Percentiles rank a stretch among this genome's conserved stretches.
Evolutionary conservation across 2,797 vertebrate species (phyloP).

Genomic region (Pempheris klunzingeri): DNA sequence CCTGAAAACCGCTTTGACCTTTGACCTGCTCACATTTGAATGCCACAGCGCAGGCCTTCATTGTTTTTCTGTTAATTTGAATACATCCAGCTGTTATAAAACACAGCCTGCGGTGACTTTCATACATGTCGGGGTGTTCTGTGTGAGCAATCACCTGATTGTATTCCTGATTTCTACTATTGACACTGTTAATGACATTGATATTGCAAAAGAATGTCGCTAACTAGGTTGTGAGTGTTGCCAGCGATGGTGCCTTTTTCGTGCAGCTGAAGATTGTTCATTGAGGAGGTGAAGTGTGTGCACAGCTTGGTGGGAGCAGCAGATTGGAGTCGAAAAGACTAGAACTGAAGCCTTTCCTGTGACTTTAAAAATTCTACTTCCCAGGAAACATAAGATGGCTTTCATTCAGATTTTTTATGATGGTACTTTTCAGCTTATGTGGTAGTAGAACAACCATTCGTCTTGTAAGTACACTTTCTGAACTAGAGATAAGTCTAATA

Average conservation of each 20-base stretch:
- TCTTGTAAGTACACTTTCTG: background rate
- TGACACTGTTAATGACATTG: background rate
- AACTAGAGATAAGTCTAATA: background rate
- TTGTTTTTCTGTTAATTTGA: constrained; percentile 28
- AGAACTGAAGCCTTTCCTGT: background rate
- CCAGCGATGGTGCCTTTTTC: background rate
- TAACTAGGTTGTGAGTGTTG: constrained; percentile 16
- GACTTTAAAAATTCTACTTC: background rate
- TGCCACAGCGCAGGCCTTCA: background rate
- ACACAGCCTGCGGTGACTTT: background rate
- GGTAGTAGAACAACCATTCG: background rate
- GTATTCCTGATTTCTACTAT: constrained; percentile 7
- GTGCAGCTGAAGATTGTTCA: background rate
- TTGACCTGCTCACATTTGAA: constrained; percentile 64
- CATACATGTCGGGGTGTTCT: background rate
- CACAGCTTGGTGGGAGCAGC: background rate
- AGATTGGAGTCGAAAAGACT: background rate
- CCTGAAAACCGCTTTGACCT: constrained; percentile 36
- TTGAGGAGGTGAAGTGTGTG: background rate
- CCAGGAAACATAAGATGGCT: background rate
- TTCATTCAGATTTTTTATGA: background rate
- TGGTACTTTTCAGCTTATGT: background rate
- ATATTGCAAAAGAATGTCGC: constrained; percentile 14
- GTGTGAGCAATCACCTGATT: background rate
- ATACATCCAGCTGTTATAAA: constrained; percentile 10